Percentiles rank a stretch among this genome's conserved stretches.
Conservation (phyloP, 2,888 invertebrate species). For the Ophioninae sp. region DNA sequence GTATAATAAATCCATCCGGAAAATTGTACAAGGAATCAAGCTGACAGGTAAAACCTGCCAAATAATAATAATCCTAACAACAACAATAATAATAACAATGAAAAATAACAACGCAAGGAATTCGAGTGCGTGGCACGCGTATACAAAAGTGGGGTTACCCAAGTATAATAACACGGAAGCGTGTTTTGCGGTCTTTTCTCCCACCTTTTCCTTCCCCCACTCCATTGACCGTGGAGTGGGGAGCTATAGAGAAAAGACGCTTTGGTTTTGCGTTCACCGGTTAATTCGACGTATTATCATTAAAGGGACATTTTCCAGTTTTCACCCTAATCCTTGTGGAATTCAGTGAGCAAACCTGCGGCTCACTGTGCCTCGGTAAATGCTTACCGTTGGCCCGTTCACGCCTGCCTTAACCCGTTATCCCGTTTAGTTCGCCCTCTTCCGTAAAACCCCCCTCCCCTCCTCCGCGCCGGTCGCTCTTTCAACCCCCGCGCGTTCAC, state of each 20-base stretch:
- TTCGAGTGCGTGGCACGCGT: slow-evolving; percentile 47
- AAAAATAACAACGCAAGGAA: slow-evolving; percentile 53
- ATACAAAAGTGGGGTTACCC: slow-evolving; percentile 52
- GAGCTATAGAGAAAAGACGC: slow-evolving; percentile 42
- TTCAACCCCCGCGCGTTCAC: slow-evolving; percentile 59
- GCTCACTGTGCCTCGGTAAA: slow-evolving; percentile 51
- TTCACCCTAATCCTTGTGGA: slow-evolving; percentile 80
- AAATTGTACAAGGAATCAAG: slow-evolving; percentile 53
- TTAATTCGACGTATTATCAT: slow-evolving; percentile 79
- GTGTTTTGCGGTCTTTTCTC: slow-evolving; percentile 35
- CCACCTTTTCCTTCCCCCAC: no score
- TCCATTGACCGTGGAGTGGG: no score
- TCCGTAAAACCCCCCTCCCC: slow-evolving; percentile 49
- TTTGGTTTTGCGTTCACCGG: slow-evolving; percentile 64
- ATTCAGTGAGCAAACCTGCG: slow-evolving; percentile 79
- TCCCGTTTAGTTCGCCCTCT: slow-evolving; percentile 70
- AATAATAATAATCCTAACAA: no score
- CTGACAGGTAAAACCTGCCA: no score
- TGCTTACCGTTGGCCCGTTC: slow-evolving; percentile 68
- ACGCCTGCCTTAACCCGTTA: slow-evolving; percentile 78
- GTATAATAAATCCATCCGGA: slow-evolving; percentile 49
- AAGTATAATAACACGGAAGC: slow-evolving; percentile 57
- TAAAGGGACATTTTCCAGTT: slow-evolving; percentile 81
- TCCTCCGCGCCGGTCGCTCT: slow-evolving; percentile 57
- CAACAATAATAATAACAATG: slow-evolving; percentile 38